Base-by-base conservation (phyloP, 2,888 invertebrate species). In the Melinopterus prodromus region DNA sequence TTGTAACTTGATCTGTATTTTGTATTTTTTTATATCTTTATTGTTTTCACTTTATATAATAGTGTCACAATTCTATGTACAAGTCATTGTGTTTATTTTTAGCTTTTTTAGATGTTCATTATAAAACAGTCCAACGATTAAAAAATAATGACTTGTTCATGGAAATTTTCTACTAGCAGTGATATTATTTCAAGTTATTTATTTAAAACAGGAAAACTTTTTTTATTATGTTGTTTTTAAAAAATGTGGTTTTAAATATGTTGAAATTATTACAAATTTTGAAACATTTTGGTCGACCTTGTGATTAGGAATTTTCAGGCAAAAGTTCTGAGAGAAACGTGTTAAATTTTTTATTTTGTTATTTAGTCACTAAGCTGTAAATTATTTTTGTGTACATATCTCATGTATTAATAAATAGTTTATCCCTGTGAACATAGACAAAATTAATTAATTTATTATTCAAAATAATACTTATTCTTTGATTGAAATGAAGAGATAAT, bases 291-390 rank as follows among this genome's bases (percentile, higher is more conserved):
- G 26, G 26, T 26, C 3, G 26, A 26, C 26, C 26, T 26, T 26
- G 26, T 26, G 26, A 26, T 26, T 26, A 26, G 26, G 26, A 26
- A 26, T 26, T 26, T 26, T 26, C 26, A 74, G 35, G n/a, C 15
- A 26, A 74, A 6, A 74, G 9, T 37, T 37, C 14, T 26, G 35
- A 74, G 35, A 5, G 35, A 74, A 74, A 7, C 36, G 7, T n/a
- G n/a, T 74, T 74, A 36, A 74, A 36, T 35, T 74, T 26, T 74
- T 15, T 15, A n/a, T 74, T 74, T 74, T 36, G 74, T 74, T 74
- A 74, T 74, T 74, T 74, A 74, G 74, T 74, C 36, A 35, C n/a
- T 74, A 74, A 74, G 74, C 9, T 74, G 74, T 74, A 74, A 74
- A 74, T 74, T 74, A 74, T 26, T 74, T 74, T 53, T 53, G 36